Evolutionary conservation across 2,113 vertebrate genomes (phyloP).

Genomic region (Aepyceros melampus): DNA sequence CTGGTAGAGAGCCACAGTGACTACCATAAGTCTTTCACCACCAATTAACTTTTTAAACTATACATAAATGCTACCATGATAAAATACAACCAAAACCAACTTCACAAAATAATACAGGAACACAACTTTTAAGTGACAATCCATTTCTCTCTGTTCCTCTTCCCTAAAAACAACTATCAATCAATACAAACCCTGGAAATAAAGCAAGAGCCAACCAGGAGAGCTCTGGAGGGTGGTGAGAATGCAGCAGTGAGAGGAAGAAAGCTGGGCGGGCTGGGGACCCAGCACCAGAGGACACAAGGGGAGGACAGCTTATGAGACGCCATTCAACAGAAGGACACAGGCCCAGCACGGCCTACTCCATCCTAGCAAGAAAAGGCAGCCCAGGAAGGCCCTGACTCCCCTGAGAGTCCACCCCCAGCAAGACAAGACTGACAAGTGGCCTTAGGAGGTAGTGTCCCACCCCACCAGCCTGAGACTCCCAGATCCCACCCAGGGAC

Average conservation of each 20-base stretch:
- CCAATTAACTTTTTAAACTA: not conserved
- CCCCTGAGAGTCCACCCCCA: no score
- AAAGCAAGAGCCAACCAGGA: not conserved
- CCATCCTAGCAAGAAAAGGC: not conserved
- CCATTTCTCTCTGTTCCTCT: not conserved
- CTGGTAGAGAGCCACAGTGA: no score
- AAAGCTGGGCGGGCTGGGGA: not conserved
- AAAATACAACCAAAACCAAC: not conserved
- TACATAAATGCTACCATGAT: no score
- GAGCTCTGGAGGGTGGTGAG: not conserved
- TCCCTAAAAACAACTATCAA: not conserved
- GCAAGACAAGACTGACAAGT: not conserved
- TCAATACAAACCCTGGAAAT: not conserved
- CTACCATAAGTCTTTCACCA: not conserved
- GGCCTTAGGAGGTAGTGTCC: not conserved
- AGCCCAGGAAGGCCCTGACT: not conserved
- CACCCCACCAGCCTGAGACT: not conserved
- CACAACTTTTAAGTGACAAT: not conserved
- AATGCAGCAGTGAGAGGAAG: not conserved
- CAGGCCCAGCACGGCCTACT: not conserved
- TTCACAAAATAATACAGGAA: not conserved
- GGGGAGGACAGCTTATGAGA: rapidly evolving
- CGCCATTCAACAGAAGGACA: no score
- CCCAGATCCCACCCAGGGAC: no score
- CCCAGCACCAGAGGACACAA: no score